Base-by-base conservation (phyloP, 2,113 vertebrate species). In the Phaethornis superciliosus region DNA sequence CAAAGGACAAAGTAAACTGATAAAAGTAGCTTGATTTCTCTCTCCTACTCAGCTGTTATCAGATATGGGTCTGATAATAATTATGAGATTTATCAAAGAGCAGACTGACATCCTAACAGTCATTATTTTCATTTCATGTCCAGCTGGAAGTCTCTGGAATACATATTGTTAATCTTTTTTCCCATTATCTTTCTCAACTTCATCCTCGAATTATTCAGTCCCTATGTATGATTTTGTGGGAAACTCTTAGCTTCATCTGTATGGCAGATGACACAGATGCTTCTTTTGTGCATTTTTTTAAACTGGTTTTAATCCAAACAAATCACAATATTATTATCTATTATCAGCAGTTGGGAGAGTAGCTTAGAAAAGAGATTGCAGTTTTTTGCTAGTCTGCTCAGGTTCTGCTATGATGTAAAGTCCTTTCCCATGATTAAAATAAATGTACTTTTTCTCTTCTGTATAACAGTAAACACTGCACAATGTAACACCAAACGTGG, bases 231-330 rank as follows among this genome's bases (percentile, higher is more conserved):
- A 44, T 78, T 85, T 90, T 95, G 92, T 96, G 88, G 92, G 94
- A 95, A 96, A 95, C 78, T 83, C 28, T 69, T 69, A 81, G n/a
- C 46, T 87, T 92, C 96, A 96, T 97, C 90, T 96, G 96, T 76
- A 65, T 46, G 27, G 24, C 95, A 96, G 94, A 97, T 95, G 93
- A 96, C 47, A 18, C 17, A 94, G 51, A 80, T 15, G 91, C 84
- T 84, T 74, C 80, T 85, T 94, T 49, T 62, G 14, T 85, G 63
- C 2, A 4, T 86, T 60, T 78, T 77, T 81, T 74, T 51, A 7
- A 70, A 68, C 42, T 84, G 46, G 9, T 91, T 83, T 88, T 86
- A 76, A 89, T 92, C 62, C 74, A 90, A 77, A 75, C 64, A 86
- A 86, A 86, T 93, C 40, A 51, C 46, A 89, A 8, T 54, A 51